Evolutionary conservation across 2,797 vertebrate species (phyloP).

Genomic region (Chromis chromis): DNA sequence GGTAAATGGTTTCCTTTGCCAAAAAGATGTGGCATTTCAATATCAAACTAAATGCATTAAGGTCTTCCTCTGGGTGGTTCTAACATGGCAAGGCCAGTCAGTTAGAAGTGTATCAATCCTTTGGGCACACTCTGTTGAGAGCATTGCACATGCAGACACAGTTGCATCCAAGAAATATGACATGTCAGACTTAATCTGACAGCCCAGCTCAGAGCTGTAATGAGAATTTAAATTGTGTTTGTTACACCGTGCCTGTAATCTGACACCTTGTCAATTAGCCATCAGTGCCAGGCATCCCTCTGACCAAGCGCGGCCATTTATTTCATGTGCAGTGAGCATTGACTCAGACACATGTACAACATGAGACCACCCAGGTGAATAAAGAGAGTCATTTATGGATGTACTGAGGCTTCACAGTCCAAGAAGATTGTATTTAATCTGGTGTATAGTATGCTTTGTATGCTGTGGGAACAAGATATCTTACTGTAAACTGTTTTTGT

Average conservation of each 20-base stretch:
- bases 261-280: constrained; percentile 73
- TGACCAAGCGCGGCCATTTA: constrained; percentile 20
- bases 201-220: constrained; percentile 50
- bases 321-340: constrained; percentile 23
- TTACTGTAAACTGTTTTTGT: neutral
- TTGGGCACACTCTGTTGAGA: constrained; percentile 39
- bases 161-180: constrained; percentile 31
- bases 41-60: neutral
- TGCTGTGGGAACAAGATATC: neutral
- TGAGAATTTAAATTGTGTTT: constrained; percentile 67
- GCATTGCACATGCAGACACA: constrained; percentile 12
- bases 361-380: neutral
- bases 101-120: constrained; percentile 30
- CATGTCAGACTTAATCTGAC: constrained; percentile 55
- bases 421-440: neutral
- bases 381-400: neutral
- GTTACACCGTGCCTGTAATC: constrained; percentile 52
- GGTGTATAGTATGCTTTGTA: neutral
- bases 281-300: constrained; percentile 37
- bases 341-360: neutral
- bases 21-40: neutral
- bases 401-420: neutral
- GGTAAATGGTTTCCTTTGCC: too few relatives aligned
- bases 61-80: neutral
- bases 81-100: constrained; percentile 11